Evolutionary conservation across 2,113 vertebrate genomes (phyloP), one percentile per base, ranked within the genome.

Genomic region (Plecturocebus donacophilus): DNA sequence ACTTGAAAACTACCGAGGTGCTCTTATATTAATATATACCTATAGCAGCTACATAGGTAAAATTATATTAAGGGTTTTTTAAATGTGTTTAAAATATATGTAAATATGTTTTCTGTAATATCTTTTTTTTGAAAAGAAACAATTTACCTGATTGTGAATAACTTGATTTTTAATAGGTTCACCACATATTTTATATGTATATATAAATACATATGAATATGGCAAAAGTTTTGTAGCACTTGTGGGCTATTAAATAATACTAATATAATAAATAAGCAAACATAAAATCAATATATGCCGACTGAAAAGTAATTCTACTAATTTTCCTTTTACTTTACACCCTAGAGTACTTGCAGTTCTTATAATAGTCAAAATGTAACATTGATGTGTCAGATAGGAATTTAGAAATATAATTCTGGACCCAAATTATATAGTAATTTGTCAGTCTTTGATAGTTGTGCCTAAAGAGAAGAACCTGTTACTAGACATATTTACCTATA

Each of bases 321-420:
- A 88, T 52, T 87, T 96, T 11, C 1, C 3, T 70, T 88, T 92
- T 95, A 10, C 23, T 71, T 80, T 91, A 68, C 32, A 77, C 9
- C 2, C 7, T 66, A 96, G 75, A 94, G 56, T 79, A 80, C 16
- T 56, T 90, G 27, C 21, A 85, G 6, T 95, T 95, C 11, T 66
- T 52, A 13, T 68, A 49, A 45, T 94, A 56, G 19, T n/a, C 86
- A 87, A 93, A 95, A 70, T 58, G 35, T 8, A 94, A 35, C 27
- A 95, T 7, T 68, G 25, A 9, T 3, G 35, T 95, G 19, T 83
- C 38, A 68, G 30, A 56, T 82, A 91, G 8, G 38, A 86, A 94
- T 81, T 87, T 77, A 93, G 80, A 97, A 90, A 61, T 94, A 68
- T 17, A 86, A 77, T 92, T 90, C 47, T 54, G 8, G 23, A 25